These are phyloP conservation scores for Oreortyx pictus DNA, from an alignment of 2,797 vertebrate species.

Conservation along the genomic window DNA sequence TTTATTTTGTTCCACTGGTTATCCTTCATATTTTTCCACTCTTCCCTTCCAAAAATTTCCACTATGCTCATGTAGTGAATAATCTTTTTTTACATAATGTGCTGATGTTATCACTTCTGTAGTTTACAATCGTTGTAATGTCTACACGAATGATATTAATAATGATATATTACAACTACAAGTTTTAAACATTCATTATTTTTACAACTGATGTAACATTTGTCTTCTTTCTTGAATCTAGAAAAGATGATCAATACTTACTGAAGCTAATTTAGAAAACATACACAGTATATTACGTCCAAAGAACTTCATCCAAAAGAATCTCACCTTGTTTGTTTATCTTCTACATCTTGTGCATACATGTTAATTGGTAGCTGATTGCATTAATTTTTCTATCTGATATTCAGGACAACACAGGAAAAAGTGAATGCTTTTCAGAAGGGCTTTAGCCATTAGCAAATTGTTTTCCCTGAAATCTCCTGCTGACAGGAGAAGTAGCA, in stretches of 20 bases:
- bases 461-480: background rate
- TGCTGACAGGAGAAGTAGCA: background rate
- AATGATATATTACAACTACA: background rate
- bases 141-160: background rate
- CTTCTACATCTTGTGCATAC: background rate
- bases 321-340: background rate
- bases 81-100: background rate
- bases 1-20: background rate
- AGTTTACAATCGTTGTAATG: background rate
- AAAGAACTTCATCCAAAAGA: background rate
- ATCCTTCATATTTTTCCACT: background rate
- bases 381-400: background rate
- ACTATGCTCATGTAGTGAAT: accelerated
- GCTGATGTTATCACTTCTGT: background rate
- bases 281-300: background rate
- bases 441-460: background rate
- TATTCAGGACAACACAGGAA: background rate
- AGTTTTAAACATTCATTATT: background rate
- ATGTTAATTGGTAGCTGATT: background rate
- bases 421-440: background rate
- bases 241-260: background rate
- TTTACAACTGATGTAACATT: background rate
- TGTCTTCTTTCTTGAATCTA: background rate
- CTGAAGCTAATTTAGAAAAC: background rate
- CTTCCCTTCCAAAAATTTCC: background rate